Percentiles rank a stretch among this genome's conserved stretches.
Evolutionary conservation across 1,140 invertebrate genomes (phyloP).

Genomic region (Arctopsyche grandis): DNA sequence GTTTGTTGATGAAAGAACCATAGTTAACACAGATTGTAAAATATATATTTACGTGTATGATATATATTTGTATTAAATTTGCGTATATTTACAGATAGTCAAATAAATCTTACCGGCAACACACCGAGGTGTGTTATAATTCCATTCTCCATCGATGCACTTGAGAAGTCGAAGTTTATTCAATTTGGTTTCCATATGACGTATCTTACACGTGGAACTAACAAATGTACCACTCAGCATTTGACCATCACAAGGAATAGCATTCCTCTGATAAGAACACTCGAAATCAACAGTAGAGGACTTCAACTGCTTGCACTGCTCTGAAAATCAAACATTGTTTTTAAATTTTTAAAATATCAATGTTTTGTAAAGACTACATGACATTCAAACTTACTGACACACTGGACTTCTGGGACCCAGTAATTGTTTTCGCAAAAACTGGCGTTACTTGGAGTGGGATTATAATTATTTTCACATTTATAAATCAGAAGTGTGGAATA

Average conservation of each 20-base stretch:
- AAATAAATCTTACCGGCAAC: slow-evolving; percentile 31
- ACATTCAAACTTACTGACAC: not conserved
- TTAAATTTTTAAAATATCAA: not conserved
- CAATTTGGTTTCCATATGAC: not conserved
- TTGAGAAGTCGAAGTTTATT: not conserved
- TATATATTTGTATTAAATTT: no score
- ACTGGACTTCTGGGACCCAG: not conserved
- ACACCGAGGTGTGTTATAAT: slow-evolving; percentile 33
- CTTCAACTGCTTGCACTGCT: not conserved
- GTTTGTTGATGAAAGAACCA: no score
- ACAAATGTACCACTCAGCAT: slow-evolving; percentile 17
- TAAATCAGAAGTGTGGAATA: not conserved
- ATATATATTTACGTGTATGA: no score
- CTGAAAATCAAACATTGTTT: slow-evolving; percentile 8
- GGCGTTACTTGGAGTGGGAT: not conserved
- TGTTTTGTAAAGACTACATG: not conserved
- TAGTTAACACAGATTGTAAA: no score
- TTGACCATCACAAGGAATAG: not conserved
- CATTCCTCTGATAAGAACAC: not conserved
- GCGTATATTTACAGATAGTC: no score
- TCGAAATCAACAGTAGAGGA: slow-evolving; percentile 30
- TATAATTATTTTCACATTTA: slow-evolving; percentile 1
- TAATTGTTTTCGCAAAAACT: not conserved
- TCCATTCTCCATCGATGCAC: slow-evolving; percentile 36
- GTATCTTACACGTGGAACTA: not conserved